Evolutionary conservation across 2,113 vertebrate species (phyloP).

Genomic region (Macquaria ambigua): DNA sequence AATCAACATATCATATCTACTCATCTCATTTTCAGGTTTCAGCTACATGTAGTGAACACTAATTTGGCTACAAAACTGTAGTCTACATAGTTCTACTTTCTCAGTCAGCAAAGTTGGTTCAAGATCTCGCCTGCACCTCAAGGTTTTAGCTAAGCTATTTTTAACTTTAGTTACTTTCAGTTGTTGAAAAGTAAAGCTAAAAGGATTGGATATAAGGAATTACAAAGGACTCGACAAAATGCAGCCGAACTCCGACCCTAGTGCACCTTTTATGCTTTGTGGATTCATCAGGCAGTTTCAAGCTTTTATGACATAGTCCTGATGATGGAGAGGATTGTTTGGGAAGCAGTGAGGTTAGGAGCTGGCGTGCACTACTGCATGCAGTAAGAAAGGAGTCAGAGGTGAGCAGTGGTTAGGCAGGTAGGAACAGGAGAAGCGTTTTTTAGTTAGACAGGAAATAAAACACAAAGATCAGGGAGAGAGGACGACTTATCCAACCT

Average conservation of each 20-base stretch:
- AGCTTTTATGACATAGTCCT: slow-evolving; percentile 28
- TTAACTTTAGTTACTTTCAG: not conserved
- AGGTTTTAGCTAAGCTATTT: not conserved
- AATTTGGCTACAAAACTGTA: not conserved
- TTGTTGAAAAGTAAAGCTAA: not conserved
- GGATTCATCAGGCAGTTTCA: slow-evolving; percentile 17
- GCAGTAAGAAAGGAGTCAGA: slow-evolving; percentile 47
- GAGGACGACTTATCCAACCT: slow-evolving; percentile 79
- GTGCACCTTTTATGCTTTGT: not conserved
- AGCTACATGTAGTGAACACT: not conserved
- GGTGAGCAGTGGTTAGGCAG: slow-evolving; percentile 24
- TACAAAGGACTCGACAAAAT: not conserved
- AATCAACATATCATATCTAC: not conserved
- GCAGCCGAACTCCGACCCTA: not conserved
- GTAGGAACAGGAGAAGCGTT: slow-evolving; percentile 12
- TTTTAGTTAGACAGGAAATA: slow-evolving; percentile 50
- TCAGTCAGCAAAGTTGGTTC: not conserved
- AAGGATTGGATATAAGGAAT: not conserved
- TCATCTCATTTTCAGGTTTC: not conserved
- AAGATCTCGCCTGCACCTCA: not conserved
- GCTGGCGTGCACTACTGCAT: slow-evolving; percentile 65
- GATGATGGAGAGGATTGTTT: slow-evolving; percentile 25
- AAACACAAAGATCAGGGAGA: slow-evolving; percentile 64
- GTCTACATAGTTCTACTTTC: not conserved
- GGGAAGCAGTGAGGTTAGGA: slow-evolving; percentile 27